phyloP scores from a whole-genome alignment of 2,113 vertebrate species.

The Crotalus helleri region DNA sequence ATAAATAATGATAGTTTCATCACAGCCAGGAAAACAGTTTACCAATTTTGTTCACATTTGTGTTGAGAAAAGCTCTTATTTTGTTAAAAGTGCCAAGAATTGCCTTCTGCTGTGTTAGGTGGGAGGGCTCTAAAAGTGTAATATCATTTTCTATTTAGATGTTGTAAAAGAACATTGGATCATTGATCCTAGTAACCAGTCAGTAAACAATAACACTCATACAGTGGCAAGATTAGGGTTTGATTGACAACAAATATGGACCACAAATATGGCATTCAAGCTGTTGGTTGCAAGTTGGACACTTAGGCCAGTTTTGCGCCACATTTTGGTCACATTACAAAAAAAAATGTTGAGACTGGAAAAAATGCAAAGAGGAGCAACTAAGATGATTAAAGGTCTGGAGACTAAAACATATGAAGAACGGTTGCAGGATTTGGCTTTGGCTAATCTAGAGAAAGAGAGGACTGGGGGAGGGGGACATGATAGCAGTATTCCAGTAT shows the following conservation, averaged over 20 bases:
- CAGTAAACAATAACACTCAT: not conserved
- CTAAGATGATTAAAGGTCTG: no score
- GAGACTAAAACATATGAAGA: no score
- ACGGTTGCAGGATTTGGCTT: no score
- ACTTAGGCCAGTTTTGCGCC: not conserved
- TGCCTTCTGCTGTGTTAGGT: not conserved
- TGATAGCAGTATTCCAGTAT: no score
- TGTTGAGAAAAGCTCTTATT: not conserved
- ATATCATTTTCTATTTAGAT: not conserved
- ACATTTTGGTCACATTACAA: no score
- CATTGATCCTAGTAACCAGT: not conserved
- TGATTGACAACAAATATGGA: not conserved
- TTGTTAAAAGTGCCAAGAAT: not conserved
- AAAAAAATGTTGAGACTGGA: no score
- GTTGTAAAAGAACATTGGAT: not conserved
- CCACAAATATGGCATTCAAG: not conserved
- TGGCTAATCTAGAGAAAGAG: no score
- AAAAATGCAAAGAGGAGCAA: no score
- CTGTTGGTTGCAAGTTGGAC: not conserved
- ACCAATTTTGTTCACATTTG: conserved; percentile 1
- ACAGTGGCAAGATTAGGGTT: not conserved
- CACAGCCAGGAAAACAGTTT: not conserved
- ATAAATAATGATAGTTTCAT: conserved; percentile 8
- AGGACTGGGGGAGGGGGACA: no score
- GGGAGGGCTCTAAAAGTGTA: not conserved